phyloP scores from a whole-genome alignment of 2,888 invertebrate genomes.

The Protonemura montana region DNA sequence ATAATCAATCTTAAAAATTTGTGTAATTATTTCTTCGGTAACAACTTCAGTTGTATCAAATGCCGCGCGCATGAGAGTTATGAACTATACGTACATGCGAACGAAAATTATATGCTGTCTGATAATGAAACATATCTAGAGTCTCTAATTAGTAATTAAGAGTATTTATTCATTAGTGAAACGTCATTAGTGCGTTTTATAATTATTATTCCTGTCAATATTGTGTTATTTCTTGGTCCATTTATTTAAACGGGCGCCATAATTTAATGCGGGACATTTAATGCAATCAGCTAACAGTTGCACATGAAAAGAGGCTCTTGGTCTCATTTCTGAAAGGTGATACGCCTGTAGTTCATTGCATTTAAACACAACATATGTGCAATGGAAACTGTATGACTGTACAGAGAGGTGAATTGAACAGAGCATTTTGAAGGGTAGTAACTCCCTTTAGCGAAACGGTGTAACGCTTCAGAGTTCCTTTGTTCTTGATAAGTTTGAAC shows the following conservation, averaged over 20 bases:
- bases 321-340: background rate
- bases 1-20: slow-evolving; percentile 12
- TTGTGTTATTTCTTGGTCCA: slow-evolving; percentile 34
- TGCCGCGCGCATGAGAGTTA: background rate
- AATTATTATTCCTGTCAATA: slow-evolving; percentile 29
- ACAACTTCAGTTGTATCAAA: slow-evolving; percentile 14
- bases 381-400: background rate
- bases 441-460: no score
- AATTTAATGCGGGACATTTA: slow-evolving; percentile 25
- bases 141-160: slow-evolving; percentile 30
- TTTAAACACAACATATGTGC: background rate
- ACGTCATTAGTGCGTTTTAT: slow-evolving; percentile 30
- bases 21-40: slow-evolving; percentile 12
- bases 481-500: no score
- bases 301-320: background rate
- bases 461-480: no score
- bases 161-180: slow-evolving; percentile 30
- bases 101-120: slow-evolving; percentile 24
- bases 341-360: background rate
- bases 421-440: no score
- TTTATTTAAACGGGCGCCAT: slow-evolving; percentile 27
- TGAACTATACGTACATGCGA: slow-evolving; percentile 1
- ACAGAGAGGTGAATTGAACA: no score
- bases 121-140: slow-evolving; percentile 22
- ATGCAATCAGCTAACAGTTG: slow-evolving; percentile 32